Conservation (phyloP, 1,140 invertebrate species). For the Tetramorium simillimum region DNA sequence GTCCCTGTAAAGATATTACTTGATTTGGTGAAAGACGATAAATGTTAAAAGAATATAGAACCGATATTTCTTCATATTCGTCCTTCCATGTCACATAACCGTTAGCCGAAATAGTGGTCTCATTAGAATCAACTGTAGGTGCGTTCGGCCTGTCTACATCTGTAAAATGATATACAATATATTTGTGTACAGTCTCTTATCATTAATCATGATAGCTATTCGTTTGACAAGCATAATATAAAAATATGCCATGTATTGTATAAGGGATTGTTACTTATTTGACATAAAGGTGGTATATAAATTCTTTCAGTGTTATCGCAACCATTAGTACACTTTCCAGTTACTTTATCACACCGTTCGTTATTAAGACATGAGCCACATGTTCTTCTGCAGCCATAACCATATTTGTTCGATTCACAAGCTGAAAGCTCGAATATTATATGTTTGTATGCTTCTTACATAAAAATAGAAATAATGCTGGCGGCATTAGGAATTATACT, state of each 20-base stretch:
- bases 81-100: slow-evolving; percentile 1
- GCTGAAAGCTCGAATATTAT: slow-evolving; percentile 35
- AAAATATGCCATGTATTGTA: not conserved
- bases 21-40: not conserved
- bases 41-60: not conserved
- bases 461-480: not conserved
- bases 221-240: not conserved
- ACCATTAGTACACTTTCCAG: slow-evolving; percentile 39
- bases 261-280: slow-evolving; percentile 51
- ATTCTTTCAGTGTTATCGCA: slow-evolving; percentile 31
- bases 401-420: slow-evolving; percentile 44
- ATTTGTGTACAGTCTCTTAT: not conserved
- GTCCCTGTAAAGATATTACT: not conserved
- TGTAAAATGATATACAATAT: not conserved
- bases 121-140: not conserved
- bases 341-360: slow-evolving; percentile 43
- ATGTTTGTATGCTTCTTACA: not conserved
- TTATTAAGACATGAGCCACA: slow-evolving; percentile 47
- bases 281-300: slow-evolving; percentile 62
- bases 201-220: not conserved
- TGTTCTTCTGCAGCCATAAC: slow-evolving; percentile 40
- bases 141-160: not conserved
- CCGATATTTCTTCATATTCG: not conserved
- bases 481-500: not conserved
- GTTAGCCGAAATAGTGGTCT: slow-evolving; percentile 20